Base-by-base conservation (phyloP, 1,140 invertebrate genomes). In the Drosophila setifemur region DNA sequence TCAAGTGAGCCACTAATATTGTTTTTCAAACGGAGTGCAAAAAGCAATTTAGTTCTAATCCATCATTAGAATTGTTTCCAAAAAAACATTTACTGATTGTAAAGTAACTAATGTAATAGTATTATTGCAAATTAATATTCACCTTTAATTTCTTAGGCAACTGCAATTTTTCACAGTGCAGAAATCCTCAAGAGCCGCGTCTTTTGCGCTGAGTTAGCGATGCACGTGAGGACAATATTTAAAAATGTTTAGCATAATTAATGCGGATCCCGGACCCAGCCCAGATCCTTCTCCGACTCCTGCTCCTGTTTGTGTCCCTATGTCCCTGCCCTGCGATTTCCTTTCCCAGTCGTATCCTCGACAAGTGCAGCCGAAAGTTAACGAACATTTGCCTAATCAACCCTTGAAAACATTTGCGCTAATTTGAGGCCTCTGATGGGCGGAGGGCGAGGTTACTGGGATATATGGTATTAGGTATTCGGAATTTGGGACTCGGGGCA, bases 181-280 rank as follows among this genome's bases (percentile, higher is more conserved):
- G 1, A 3, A 55, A 70, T 43, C 79, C 81, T 75, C 74, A 52
- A 79, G 79, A 73, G 79, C 28, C 48, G 57, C 57, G 12, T 19
- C 42, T 48, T 68, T 39, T 29, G 39, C 33, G 52, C 60, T 19
- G 47, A 45, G 33, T 60, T 64, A 14, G 57, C 18, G 48, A 67
- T 76, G 83, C 83, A 89, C 86, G 86, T 89, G 87, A 89, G 87
- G 87, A 89, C 87, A 89, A 89, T 89, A 89, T 89, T 89, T 87
- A 89, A 89, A 87, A 89, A 83, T 89, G 81, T 89, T 89, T 89
- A 88, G 82, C 87, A 89, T 89, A 89, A 89, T 89, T 89, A 89
- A 87, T 87, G 64, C 78, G 49, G 49, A 73, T 53, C 42, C 45
- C 16, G 16, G 45, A 39, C 12, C 43, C 44, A 31, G 11, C 4